Base-by-base conservation (phyloP, 2,888 invertebrate genomes). In the Neoscelio sp. region DNA sequence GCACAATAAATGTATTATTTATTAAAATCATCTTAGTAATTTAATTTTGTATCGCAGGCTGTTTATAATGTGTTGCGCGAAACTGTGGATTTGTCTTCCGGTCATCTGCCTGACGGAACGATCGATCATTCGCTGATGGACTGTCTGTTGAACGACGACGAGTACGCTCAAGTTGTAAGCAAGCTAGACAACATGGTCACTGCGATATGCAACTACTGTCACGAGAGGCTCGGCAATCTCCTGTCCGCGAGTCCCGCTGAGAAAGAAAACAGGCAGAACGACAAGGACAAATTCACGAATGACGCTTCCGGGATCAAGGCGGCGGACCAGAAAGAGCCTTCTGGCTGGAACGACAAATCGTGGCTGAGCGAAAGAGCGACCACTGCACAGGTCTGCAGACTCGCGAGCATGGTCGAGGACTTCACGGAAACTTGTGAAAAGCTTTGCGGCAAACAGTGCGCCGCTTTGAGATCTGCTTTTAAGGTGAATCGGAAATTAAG, bases 211-310 rank as follows among this genome's bases (percentile, higher is more conserved):
- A 96, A 98, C 91, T 96, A 96, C 88, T 97, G 97, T 83, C 97
- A 98, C 90, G 98, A 99, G 88, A 93, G 98, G 81, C 95, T 97
- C 91, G 97, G 97, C 68, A 96, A 97, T 90, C 92, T 98, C 64
- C 94, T 98, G 70, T 95, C 95, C 46, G 95, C 95, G 2, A 95
- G 94, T 90, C 94, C 94, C 81, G 93, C 94, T 78, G 95, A 94
- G 83, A 94, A 94, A 81, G 92, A 92, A 2, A 85, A 85, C 52
- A 70, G 82, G 44, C 64, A 78, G 10, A 87, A 73, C 23, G 89
- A 89, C 1, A 89, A 86, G 54, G 90, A 89, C 5, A 88, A 87
- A 79, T 50, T 23, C 10, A 48, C 67, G 2, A 86, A 76, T 28
- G 88, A 89, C 8, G 79, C 74, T 26, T 54, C 81, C 1, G 74